phyloP scores from a whole-genome alignment of 2,888 invertebrate genomes.

The Pardosa pseudoannulata region DNA sequence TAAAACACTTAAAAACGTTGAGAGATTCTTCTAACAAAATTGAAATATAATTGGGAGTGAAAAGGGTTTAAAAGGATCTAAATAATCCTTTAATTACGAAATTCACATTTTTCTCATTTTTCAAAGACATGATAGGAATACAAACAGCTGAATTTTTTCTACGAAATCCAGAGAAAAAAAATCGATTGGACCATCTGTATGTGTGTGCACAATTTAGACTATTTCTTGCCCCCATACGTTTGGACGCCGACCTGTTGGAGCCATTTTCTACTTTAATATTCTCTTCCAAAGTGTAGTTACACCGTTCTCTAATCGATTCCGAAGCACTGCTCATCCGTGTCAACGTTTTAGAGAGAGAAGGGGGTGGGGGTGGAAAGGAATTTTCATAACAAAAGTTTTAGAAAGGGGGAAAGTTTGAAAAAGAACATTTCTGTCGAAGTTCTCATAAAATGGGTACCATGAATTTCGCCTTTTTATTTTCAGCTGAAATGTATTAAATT shows the following conservation, averaged over 20 bases:
- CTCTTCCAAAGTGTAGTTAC: not conserved
- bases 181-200: not conserved
- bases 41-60: too few species aligned
- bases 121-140: too few species aligned
- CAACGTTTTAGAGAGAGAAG: not conserved
- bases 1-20: too few species aligned
- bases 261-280: slow-evolving; percentile 1
- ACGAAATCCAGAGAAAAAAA: not conserved
- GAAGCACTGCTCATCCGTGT: not conserved
- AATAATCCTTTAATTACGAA: too few species aligned
- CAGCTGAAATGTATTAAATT: too few species aligned
- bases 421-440: not conserved
- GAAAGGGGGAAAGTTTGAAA: not conserved
- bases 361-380: not conserved
- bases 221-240: not conserved
- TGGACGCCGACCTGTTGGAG: not conserved
- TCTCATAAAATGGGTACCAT: too few species aligned
- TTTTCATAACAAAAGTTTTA: not conserved
- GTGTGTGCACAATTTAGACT: not conserved
- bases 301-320: not conserved
- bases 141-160: too few species aligned
- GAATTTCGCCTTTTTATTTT: too few species aligned
- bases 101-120: too few species aligned
- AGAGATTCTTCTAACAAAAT: too few species aligned
- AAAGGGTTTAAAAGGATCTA: too few species aligned